phyloP scores from a whole-genome alignment of 2,113 vertebrate genomes.

The Chrysochloris asiatica region DNA sequence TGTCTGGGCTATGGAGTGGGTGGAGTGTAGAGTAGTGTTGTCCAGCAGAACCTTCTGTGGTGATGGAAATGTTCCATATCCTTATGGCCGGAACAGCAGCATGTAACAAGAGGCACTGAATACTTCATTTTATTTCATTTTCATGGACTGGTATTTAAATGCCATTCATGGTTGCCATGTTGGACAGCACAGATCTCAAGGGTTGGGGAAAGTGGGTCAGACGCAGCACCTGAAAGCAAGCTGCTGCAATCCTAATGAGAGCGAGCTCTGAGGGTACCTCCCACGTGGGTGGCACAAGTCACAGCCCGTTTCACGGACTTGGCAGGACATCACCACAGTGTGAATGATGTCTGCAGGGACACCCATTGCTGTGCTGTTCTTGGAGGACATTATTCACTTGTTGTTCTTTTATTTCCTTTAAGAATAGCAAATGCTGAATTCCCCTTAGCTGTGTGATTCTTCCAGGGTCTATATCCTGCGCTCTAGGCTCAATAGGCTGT shows the following conservation, averaged over 20 bases:
- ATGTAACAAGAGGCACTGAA: background rate
- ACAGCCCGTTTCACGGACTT: background rate
- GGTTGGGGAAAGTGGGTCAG: background rate
- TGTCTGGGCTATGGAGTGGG: background rate
- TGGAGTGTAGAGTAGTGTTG: too few species aligned
- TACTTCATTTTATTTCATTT: background rate
- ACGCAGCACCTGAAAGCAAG: accelerated
- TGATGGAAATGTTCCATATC: accelerated
- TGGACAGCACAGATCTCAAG: background rate
- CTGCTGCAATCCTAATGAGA: accelerated
- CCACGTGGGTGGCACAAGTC: accelerated
- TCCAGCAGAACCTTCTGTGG: background rate
- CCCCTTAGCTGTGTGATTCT: too few species aligned
- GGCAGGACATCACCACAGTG: background rate
- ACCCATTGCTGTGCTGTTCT: background rate
- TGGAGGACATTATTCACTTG: background rate
- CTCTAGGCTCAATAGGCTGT: background rate
- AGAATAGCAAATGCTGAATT: background rate
- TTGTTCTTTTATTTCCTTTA: background rate
- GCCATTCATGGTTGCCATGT: too few species aligned
- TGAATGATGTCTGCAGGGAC: too few species aligned
- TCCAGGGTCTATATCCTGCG: background rate
- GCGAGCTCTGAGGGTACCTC: too few species aligned
- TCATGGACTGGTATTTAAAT: background rate
- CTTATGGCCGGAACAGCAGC: background rate